Evolutionary conservation across 2,797 vertebrate genomes (phyloP).

Genomic region (Myotis myotis): DNA sequence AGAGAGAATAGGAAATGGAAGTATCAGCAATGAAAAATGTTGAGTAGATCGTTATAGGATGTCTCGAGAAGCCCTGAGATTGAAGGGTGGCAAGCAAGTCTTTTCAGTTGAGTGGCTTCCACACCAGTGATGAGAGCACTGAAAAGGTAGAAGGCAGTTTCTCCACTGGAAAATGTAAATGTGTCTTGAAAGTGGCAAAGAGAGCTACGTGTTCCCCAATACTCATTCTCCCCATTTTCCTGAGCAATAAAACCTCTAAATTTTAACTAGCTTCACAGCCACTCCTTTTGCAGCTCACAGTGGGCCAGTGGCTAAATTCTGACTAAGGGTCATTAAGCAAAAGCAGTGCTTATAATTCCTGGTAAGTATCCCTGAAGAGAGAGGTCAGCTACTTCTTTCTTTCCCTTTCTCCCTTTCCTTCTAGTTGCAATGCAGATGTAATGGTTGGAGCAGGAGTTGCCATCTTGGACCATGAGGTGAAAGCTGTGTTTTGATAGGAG

Average conservation of each 20-base stretch:
- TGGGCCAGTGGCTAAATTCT: not conserved
- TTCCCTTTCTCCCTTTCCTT: not conserved
- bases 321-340: slow-evolving; percentile 20
- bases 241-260: not conserved
- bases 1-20: slow-evolving; percentile 41
- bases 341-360: slow-evolving; percentile 6
- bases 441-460: not conserved
- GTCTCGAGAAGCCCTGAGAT: not conserved
- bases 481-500: not conserved
- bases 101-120: slow-evolving; percentile 7
- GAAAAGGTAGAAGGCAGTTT: not conserved
- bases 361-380: not conserved
- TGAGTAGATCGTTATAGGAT: not conserved
- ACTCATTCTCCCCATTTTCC: not conserved
- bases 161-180: not conserved
- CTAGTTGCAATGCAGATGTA: not conserved
- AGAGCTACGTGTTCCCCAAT: not conserved
- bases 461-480: not conserved
- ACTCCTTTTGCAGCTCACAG: not conserved
- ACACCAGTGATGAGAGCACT: not conserved
- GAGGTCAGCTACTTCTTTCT: not conserved
- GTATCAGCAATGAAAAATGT: slow-evolving; percentile 18
- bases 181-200: not conserved
- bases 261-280: not conserved
- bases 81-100: not conserved